Evolutionary conservation across 2,888 invertebrate genomes (phyloP), one percentile per base, ranked within the genome.

Genomic region (Parnassius glacialis): DNA sequence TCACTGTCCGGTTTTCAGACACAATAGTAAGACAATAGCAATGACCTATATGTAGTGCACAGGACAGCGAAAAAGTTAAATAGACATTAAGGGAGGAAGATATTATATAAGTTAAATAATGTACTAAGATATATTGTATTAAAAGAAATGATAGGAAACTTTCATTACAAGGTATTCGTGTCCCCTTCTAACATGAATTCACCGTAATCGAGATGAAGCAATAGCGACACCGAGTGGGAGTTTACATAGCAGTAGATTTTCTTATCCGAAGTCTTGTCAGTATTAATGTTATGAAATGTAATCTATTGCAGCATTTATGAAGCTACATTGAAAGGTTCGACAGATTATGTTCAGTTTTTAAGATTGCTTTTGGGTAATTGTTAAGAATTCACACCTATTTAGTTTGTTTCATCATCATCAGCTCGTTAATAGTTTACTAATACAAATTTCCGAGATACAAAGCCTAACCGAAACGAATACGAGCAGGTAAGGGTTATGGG

Each of bases 191-290:
- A 59, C 63, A 52, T 55, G 58, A 45, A 42, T 47, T 43, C 56
- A 44, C 50, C 52, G 56, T 52, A 52, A 59, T 63, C 52, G 56
- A 52, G 56, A 59, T 59, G 59, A 56, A 63, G 59, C 56, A 63
- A 63, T 59, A 63, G 48, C 63, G 3, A 50, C 25, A 42, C 34
- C 25, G 56, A 57, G 63, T 63, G 63, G 63, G 59, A 48, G 63
- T 59, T 56, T 51, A 50, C 63, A 56, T 34, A 56, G 63, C 56
- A 34, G 56, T 56, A 59, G 59, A 52, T 59, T 55, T 57, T 47
- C 59, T 57, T 63, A 63, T 63, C 63, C 41, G 44, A 61, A 59
- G 42, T 52, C 55, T 54, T 52, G 59, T 59, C 63, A 12, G 52
- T 52, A 25, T 54, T 45, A 62, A 62, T 62, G 55, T 52, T 59